phyloP scores from a whole-genome alignment of 64 coral and sea anemone species.

The Trachythela sp. region DNA sequence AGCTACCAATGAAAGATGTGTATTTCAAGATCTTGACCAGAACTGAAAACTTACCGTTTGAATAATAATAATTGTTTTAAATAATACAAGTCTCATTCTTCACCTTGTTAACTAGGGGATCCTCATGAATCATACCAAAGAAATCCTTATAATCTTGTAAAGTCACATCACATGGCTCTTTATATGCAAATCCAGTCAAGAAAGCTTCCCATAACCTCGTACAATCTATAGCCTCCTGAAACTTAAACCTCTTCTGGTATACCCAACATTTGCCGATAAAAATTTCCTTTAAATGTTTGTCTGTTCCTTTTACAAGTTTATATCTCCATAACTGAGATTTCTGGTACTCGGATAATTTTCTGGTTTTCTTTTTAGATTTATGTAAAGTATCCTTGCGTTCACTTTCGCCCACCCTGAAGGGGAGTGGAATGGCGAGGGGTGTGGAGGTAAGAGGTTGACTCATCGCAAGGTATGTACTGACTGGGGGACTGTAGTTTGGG shows the following conservation, averaged over 20 bases:
- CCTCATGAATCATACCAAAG: constrained; percentile 66
- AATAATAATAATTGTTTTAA: background rate
- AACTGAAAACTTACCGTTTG: background rate
- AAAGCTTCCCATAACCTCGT: constrained; percentile 59
- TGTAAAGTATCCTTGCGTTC: background rate
- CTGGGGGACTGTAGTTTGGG: background rate
- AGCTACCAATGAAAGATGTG: no score
- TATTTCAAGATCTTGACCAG: background rate
- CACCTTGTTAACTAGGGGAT: constrained; percentile 66
- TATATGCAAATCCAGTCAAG: constrained; percentile 61
- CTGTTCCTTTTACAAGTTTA: constrained; percentile 64
- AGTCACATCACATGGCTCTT: constrained; percentile 64
- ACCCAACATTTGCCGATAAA: constrained; percentile 94
- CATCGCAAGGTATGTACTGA: background rate
- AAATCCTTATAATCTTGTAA: constrained; percentile 55
- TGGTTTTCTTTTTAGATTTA: background rate
- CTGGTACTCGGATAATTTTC: background rate
- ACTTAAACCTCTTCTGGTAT: constrained; percentile 51
- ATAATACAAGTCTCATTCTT: no score
- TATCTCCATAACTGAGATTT: constrained; percentile 68
- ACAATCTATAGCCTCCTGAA: constrained; percentile 53
- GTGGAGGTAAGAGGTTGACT: background rate
- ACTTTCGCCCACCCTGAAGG: background rate
- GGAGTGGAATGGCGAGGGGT: background rate
- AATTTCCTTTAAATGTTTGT: constrained; percentile 60